These are phyloP conservation scores for Callimorpha dominula DNA, from an alignment of 2,888 invertebrate species.

Conservation along the genomic window DNA sequence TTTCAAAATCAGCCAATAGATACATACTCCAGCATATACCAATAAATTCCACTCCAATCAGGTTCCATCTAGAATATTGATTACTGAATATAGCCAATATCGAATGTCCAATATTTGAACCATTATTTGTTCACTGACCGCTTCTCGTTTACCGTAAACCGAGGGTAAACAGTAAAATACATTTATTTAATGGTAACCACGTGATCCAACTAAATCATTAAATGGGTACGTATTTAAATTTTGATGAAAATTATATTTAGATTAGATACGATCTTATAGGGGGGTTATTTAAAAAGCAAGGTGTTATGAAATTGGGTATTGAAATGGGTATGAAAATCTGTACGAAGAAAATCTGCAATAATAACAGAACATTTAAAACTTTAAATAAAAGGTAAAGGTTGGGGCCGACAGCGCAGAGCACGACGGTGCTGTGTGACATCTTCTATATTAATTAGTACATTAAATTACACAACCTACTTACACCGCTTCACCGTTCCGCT, in stretches of 20 bases:
- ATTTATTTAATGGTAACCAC: conserved; percentile 47
- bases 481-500: no score
- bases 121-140: conserved; percentile 36
- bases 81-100: conserved; percentile 9
- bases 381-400: no score
- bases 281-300: background rate
- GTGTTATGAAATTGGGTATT: no score
- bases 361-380: no score
- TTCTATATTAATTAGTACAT: no score
- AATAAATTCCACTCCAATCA: conserved; percentile 18
- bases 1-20: conserved; percentile 3
- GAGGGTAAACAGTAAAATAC: conserved; percentile 44
- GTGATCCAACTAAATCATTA: conserved; percentile 39
- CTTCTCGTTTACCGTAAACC: conserved; percentile 37
- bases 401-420: no score
- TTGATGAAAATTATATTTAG: conserved; percentile 1
- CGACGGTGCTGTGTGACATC: no score
- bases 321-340: no score
- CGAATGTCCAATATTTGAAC: conserved; percentile 19
- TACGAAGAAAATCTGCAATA: no score
- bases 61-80: conserved; percentile 36
- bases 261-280: background rate
- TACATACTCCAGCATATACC: background rate
- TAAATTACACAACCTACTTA: no score
- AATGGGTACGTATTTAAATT: conserved; percentile 24